Evolutionary conservation across 37 sponge, comb jelly and placozoan species (phyloP).

Genomic region (Chondrosia reniformis): DNA sequence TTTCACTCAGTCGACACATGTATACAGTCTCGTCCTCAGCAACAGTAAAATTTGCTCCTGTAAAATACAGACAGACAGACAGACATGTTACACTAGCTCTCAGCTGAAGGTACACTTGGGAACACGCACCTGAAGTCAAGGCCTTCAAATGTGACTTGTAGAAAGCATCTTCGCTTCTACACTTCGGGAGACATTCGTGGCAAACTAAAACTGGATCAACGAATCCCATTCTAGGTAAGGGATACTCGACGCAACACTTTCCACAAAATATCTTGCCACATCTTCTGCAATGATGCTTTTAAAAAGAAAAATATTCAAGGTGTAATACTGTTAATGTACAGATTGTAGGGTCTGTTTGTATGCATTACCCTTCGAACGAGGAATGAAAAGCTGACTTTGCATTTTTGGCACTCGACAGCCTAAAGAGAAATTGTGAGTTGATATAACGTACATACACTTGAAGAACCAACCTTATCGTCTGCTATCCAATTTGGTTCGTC

Average conservation of each 20-base stretch:
- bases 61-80: background rate
- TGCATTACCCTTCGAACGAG: constrained; percentile 46
- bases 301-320: background rate
- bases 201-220: constrained; percentile 75
- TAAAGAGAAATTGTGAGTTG: background rate
- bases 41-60: background rate
- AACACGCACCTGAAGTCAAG: constrained; percentile 32
- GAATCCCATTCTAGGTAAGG: constrained; percentile 68
- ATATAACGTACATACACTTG: background rate
- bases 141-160: constrained; percentile 48
- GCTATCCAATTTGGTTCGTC: constrained; percentile 73
- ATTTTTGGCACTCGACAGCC: constrained; percentile 48
- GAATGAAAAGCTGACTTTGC: constrained; percentile 40
- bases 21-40: background rate
- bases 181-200: constrained; percentile 40
- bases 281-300: constrained; percentile 78
- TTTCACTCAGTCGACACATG: constrained; percentile 2
- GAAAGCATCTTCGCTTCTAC: constrained; percentile 57
- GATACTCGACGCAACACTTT: constrained; percentile 39
- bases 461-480: constrained; percentile 52
- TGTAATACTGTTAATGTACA: too few relatives aligned
- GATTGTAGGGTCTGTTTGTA: too few relatives aligned
- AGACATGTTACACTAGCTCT: background rate
- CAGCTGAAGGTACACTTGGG: background rate
- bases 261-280: constrained; percentile 77